A percentile compares a stretch with the other conserved stretches of the same genome.
These are phyloP conservation scores for Hirudo medicinalis DNA, from an alignment of 1,140 invertebrate species.

Conservation along the genomic window DNA sequence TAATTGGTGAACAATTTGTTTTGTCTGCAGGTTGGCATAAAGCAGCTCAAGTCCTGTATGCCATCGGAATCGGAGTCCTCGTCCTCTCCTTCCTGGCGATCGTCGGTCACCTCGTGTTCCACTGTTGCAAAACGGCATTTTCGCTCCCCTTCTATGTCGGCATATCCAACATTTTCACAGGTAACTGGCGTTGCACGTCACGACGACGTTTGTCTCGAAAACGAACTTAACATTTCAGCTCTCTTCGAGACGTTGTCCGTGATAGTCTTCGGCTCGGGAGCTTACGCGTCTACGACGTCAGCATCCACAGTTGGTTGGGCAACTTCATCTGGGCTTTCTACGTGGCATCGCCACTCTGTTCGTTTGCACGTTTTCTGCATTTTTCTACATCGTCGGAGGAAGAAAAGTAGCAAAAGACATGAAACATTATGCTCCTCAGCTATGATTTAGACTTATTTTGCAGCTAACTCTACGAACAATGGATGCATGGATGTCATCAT, in stretches of 20 bases:
- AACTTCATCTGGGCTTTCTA: conserved; percentile 13
- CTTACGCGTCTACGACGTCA: conserved; percentile 13
- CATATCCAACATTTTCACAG: background rate
- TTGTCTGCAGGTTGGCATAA: conserved; percentile 5
- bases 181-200: background rate
- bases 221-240: background rate
- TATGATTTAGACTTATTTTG: background rate
- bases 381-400: background rate
- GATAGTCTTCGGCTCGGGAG: background rate
- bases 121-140: conserved; percentile 10
- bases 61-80: conserved; percentile 12
- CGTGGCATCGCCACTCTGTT: conserved; percentile 10
- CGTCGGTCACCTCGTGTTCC: conserved; percentile 10
- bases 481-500: no score
- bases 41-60: conserved; percentile 13
- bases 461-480: no score
- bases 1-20: background rate
- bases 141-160: background rate
- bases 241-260: conserved; percentile 9
- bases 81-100: background rate
- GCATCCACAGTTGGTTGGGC: conserved; percentile 10
- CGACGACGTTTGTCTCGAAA: background rate
- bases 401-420: background rate
- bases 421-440: background rate
- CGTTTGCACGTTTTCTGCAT: background rate